A percentile compares a stretch with the other conserved stretches of the same genome.
phyloP scores from a whole-genome alignment of 2,797 vertebrate genomes.

The Mycteria americana region DNA sequence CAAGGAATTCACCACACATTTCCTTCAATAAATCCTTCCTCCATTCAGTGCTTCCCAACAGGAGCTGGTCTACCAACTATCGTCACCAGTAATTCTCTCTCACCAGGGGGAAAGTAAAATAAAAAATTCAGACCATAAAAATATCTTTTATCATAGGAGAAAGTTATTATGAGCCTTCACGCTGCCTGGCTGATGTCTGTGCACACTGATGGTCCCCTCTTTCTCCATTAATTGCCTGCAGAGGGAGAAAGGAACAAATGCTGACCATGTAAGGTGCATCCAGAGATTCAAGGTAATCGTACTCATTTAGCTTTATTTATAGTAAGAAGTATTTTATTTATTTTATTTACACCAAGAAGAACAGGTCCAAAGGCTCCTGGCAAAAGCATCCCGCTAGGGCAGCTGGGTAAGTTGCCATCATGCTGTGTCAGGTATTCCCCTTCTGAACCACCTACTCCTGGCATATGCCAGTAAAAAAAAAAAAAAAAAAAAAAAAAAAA shows the following conservation, averaged over 20 bases:
- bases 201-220: not conserved
- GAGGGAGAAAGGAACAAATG: conserved; percentile 1
- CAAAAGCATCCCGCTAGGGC: not conserved
- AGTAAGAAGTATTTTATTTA: not conserved
- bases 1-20: conserved; percentile 12
- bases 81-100: conserved; percentile 34
- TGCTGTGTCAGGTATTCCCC: not conserved
- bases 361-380: not conserved
- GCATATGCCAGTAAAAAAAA: not conserved
- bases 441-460: not conserved
- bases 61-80: conserved; percentile 3
- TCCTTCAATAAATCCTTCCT: conserved; percentile 32
- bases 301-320: not conserved
- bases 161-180: conserved; percentile 10
- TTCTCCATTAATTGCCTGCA: not conserved
- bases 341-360: not conserved
- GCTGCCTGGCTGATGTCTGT: not conserved
- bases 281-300: not conserved
- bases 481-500: too few species aligned
- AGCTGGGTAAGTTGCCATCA: not conserved
- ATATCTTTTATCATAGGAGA: not conserved
- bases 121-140: conserved; percentile 23
- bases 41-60: conserved; percentile 30
- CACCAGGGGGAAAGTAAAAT: conserved; percentile 17
- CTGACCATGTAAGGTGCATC: not conserved